Conservation (phyloP, 2,797 vertebrate genomes). For the Acanthurus leucopareius region DNA sequence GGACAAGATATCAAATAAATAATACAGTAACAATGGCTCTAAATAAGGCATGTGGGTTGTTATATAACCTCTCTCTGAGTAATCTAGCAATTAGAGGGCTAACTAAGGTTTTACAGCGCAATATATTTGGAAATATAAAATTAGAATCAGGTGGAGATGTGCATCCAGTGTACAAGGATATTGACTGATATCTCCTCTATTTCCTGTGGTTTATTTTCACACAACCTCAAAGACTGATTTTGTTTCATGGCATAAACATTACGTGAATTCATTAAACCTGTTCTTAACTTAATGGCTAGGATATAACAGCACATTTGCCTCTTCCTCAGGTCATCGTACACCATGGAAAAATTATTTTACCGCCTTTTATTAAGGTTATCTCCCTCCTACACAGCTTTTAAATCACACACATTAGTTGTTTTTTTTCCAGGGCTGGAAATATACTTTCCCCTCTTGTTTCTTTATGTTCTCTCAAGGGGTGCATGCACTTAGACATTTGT, state of each 20-base stretch:
- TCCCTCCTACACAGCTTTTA: conserved; percentile 23
- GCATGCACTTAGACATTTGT: conserved; percentile 4
- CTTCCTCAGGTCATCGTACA: conserved; percentile 30
- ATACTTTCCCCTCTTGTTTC: background rate
- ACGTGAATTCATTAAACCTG: conserved; percentile 37
- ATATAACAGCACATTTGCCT: conserved; percentile 24
- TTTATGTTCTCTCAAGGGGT: conserved; percentile 38
- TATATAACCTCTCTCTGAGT: conserved; percentile 7
- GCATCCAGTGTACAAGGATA: background rate
- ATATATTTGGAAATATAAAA: conserved; percentile 7
- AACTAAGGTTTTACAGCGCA: conserved; percentile 21
- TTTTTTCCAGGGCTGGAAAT: conserved; percentile 16
- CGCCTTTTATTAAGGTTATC: conserved; percentile 25
- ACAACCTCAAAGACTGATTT: conserved; percentile 37
- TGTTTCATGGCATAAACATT: conserved; percentile 19
- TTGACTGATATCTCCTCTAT: conserved; percentile 26
- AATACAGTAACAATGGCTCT: conserved; percentile 11
- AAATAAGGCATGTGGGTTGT: conserved; percentile 26
- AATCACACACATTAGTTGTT: conserved; percentile 30
- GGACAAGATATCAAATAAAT: conserved; percentile 29
- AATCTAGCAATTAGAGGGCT: conserved; percentile 27
- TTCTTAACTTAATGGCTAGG: conserved; percentile 41
- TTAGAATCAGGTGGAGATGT: conserved; percentile 13
- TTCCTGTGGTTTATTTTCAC: conserved; percentile 36
- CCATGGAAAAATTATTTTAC: conserved; percentile 30